A percentile compares a stretch with the other conserved stretches of the same genome.
phyloP scores from a whole-genome alignment of 2,797 vertebrate genomes.

The Spinibarbus caldwelli region DNA sequence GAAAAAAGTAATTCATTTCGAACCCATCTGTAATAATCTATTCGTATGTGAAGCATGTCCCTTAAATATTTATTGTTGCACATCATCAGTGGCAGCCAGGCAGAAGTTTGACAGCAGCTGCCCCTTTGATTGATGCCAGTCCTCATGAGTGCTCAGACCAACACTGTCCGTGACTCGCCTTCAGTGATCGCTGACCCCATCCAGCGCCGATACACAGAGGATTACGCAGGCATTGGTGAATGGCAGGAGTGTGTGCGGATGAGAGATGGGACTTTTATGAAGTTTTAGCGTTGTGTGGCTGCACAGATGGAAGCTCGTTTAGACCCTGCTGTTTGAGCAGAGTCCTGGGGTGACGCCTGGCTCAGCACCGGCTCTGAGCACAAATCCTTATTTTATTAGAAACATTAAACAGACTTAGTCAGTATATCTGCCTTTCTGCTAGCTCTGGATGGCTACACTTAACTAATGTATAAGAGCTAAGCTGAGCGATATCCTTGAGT shows the following conservation, averaged over 20 bases:
- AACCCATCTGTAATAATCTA: neutral
- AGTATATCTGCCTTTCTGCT: slow-evolving; percentile 54
- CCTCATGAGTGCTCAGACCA: slow-evolving; percentile 46
- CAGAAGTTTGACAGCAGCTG: slow-evolving; percentile 34
- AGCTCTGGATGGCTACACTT: slow-evolving; percentile 49
- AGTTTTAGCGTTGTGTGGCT: slow-evolving; percentile 68
- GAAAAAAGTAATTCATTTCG: neutral
- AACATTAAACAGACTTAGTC: slow-evolving; percentile 58
- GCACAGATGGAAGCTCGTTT: slow-evolving; percentile 80
- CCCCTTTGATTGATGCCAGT: slow-evolving; percentile 45
- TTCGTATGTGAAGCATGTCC: slow-evolving; percentile 22
- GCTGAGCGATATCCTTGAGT: slow-evolving; percentile 35
- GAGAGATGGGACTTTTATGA: slow-evolving; percentile 66
- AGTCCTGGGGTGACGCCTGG: slow-evolving; percentile 78
- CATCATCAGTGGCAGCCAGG: slow-evolving; percentile 35
- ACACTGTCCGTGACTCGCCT: slow-evolving; percentile 28
- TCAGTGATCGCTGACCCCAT: slow-evolving; percentile 42
- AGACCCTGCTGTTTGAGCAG: slow-evolving; percentile 78
- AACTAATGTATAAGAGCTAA: slow-evolving; percentile 47
- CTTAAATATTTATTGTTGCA: slow-evolving; percentile 23
- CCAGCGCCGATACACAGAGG: slow-evolving; percentile 25
- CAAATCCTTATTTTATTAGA: slow-evolving; percentile 64
- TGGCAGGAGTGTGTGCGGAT: slow-evolving; percentile 39
- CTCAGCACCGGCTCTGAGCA: slow-evolving; percentile 58
- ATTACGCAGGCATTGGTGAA: slow-evolving; percentile 39